Percentiles rank a stretch among this genome's conserved stretches.
phyloP scores from a whole-genome alignment of 2,113 vertebrate genomes.

The Gadus macrocephalus region DNA sequence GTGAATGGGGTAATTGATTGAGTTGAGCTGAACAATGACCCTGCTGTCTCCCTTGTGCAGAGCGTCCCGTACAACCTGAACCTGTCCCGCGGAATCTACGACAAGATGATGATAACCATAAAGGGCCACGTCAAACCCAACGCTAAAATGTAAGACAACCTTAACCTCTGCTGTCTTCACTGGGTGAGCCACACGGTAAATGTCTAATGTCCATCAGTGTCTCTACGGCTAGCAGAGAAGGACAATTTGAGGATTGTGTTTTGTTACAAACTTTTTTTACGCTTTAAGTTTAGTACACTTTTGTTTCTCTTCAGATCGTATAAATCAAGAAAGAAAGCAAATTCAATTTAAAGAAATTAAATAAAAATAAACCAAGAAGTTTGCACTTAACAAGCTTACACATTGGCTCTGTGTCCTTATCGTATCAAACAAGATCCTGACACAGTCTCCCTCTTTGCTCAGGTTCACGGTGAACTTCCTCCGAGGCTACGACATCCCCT shows the following conservation, averaged over 20 bases:
- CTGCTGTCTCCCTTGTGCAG: slow-evolving; percentile 35
- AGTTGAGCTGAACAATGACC: no score
- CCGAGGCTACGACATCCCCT: slow-evolving; percentile 72
- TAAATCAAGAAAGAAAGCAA: no score
- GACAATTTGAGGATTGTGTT: no score
- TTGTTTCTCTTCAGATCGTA: neutral
- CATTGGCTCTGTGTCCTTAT: no score
- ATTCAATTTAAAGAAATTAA: neutral
- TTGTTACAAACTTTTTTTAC: no score
- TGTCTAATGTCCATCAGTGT: no score
- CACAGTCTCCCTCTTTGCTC: neutral
- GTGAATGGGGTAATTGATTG: no score
- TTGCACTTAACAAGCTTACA: no score
- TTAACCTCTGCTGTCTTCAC: neutral
- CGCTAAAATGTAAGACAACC: slow-evolving; percentile 68
- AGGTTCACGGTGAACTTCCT: slow-evolving; percentile 78
- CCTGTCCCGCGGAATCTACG: slow-evolving; percentile 69
- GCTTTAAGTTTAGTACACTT: neutral
- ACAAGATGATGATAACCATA: slow-evolving; percentile 78
- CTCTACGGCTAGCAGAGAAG: no score
- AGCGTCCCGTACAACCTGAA: slow-evolving; percentile 74
- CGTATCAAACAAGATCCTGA: no score
- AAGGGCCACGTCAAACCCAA: slow-evolving; percentile 69
- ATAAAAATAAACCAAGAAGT: neutral
- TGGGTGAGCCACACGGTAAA: neutral